Evolutionary conservation across 2,113 vertebrate species (phyloP).

Genomic region (Brachyhypopomus gauderio): DNA sequence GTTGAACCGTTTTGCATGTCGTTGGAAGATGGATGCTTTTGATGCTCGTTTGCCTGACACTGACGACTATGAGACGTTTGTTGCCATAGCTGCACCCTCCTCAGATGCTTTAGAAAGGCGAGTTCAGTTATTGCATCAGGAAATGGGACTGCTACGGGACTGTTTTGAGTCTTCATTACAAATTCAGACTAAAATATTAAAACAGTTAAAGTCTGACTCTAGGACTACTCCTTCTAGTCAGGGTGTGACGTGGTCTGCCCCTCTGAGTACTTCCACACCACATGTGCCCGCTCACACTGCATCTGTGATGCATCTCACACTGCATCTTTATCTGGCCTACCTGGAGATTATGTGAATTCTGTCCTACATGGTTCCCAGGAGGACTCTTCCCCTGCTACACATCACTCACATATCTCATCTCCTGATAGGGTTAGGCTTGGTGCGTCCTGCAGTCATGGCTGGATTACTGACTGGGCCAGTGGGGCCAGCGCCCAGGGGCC

Average conservation of each 20-base stretch:
- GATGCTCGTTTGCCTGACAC: not conserved
- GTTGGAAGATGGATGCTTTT: conserved; percentile 2
- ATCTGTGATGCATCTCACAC: too few relatives aligned
- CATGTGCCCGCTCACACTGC: not conserved
- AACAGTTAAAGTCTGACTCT: not conserved
- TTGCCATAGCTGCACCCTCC: not conserved
- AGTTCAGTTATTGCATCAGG: not conserved
- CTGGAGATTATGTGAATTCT: not conserved
- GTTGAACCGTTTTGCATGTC: not conserved
- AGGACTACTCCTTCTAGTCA: not conserved
- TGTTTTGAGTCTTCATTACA: not conserved
- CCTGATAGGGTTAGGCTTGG: too few relatives aligned
- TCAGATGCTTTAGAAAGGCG: not conserved
- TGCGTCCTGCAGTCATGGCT: too few relatives aligned
- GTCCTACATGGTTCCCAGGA: too few relatives aligned
- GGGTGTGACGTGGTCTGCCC: not conserved
- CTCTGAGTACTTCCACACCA: not conserved
- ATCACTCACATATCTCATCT: too few relatives aligned
- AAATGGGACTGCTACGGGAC: not conserved
- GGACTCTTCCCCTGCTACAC: too few relatives aligned
- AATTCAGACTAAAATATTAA: not conserved
- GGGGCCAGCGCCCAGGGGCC: too few relatives aligned
- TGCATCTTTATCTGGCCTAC: not conserved
- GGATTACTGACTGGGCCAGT: too few relatives aligned
- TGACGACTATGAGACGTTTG: not conserved